Evolutionary conservation across 2,113 vertebrate species (phyloP), one percentile per base, ranked within the genome.

Genomic region (Notothenia coriiceps): DNA sequence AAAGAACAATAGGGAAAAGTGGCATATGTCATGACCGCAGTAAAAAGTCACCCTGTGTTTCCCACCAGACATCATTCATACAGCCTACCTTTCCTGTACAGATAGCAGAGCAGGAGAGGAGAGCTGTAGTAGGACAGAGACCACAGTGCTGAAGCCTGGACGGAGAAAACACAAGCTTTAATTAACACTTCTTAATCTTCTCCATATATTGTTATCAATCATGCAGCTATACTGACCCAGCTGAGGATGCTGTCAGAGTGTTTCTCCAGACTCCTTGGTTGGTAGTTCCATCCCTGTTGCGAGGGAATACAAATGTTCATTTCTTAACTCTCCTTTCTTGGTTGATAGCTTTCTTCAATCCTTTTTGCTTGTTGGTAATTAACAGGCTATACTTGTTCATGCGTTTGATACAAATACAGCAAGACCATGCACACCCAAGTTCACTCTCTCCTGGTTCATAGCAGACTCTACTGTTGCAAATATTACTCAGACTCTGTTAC

Each of bases 61-160:
- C 29, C 18, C 17, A 54, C 18, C 3, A 70, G 68, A 15, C 17
- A 51, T 29, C 15, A 40, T 14, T 15, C 0, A 46, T 10, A 14
- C 1, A 61, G 46, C 90, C 18, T 93, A 97, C 97, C 97, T 97
- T 98, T 98, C 86, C 96, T 96, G 93, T 97, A 98, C 60, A 97
- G 92, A 92, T 97, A 98, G 89, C 96, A 96, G 79, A 96, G 92
- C 55, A 97, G 93, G 25, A 98, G 92, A 65, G 97, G 97, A 35
- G 96, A 98, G 55, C 95, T 96, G 92, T 97, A 98, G 78, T 97
- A 98, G 54, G 96, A 97, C 70, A 98, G 88, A 74, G 96, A 97
- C 96, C 96, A 97, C 82, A 97, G 91, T 20, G 95, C 93, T 44
- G 96, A 97, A 50, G 97, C 97, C 97, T 98, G 88, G n/a, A 74